phyloP scores from a whole-genome alignment of 1,140 invertebrate species.

The Atopsyche davidsoni region DNA sequence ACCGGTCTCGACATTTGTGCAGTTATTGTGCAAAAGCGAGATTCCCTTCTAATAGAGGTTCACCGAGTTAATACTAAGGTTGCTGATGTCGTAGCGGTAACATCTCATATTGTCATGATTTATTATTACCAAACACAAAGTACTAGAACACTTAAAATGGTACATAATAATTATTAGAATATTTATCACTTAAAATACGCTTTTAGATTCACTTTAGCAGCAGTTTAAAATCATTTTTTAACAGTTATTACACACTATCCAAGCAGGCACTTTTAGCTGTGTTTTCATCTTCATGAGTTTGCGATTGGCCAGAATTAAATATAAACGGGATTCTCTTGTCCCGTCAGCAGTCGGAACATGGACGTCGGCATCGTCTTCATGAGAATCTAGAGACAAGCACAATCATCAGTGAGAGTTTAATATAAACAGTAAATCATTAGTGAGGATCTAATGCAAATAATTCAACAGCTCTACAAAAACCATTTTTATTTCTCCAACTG shows the following conservation, averaged over 20 bases:
- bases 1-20: conserved; percentile 8
- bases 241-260: conserved; percentile 26
- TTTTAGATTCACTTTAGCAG: conserved; percentile 18
- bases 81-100: conserved; percentile 7
- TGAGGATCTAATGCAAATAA: conserved; percentile 1
- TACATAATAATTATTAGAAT: conserved; percentile 20
- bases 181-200: conserved; percentile 4
- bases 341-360: conserved; percentile 97
- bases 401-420: background rate
- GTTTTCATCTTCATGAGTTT: conserved; percentile 9
- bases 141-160: conserved; percentile 28
- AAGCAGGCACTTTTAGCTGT: conserved; percentile 45
- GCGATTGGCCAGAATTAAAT: conserved; percentile 60
- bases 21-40: conserved; percentile 17
- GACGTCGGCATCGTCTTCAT: conserved; percentile 99
- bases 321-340: conserved; percentile 98
- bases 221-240: conserved; percentile 20
- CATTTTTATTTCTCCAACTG: background rate
- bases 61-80: conserved; percentile 3
- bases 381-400: conserved; percentile 72
- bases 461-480: background rate
- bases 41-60: conserved; percentile 4
- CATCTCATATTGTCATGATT: conserved; percentile 27
- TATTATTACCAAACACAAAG: conserved; percentile 24
- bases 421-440: background rate